These are phyloP conservation scores for Cyclophora punctaria DNA, from an alignment of 2,888 invertebrate species.

Conservation along the genomic window DNA sequence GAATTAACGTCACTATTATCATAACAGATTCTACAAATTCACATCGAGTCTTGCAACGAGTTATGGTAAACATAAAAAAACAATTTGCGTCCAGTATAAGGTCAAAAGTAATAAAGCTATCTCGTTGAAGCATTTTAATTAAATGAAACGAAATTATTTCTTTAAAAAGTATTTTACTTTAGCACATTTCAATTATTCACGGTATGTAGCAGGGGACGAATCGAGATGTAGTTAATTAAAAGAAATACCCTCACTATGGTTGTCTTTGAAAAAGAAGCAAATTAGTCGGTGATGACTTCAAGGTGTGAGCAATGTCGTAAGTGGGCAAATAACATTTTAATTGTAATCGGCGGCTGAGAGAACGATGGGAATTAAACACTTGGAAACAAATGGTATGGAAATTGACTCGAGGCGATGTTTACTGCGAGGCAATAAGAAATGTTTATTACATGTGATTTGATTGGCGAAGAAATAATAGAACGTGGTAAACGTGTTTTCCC, in stretches of 20 bases:
- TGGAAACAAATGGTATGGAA: conserved; percentile 40
- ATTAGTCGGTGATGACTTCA: conserved; percentile 41
- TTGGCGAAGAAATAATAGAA: conserved; percentile 10
- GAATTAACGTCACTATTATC: conserved; percentile 34
- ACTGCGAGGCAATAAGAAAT: conserved; percentile 19
- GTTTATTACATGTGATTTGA: conserved; percentile 14
- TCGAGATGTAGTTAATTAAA: conserved; percentile 55
- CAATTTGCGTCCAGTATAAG: not conserved
- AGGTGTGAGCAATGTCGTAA: conserved; percentile 65
- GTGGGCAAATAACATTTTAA: conserved; percentile 51
- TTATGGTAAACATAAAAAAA: too few species aligned
- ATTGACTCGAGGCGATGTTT: conserved; percentile 27
- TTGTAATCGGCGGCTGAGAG: conserved; percentile 44
- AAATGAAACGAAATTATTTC: conserved; percentile 16
- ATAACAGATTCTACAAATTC: conserved; percentile 2
- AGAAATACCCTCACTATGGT: conserved; percentile 51
- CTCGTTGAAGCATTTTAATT: conserved; percentile 11
- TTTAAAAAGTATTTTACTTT: conserved; percentile 11
- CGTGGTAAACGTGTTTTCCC: conserved; percentile 5
- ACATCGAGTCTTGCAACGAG: not conserved
- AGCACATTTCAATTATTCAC: conserved; percentile 25
- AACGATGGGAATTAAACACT: conserved; percentile 43
- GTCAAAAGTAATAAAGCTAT: not conserved
- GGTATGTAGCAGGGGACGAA: conserved; percentile 31
- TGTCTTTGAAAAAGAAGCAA: conserved; percentile 45